Evolutionary conservation across 2,113 vertebrate genomes (phyloP).

Genomic region (Peromyscus maniculatus): DNA sequence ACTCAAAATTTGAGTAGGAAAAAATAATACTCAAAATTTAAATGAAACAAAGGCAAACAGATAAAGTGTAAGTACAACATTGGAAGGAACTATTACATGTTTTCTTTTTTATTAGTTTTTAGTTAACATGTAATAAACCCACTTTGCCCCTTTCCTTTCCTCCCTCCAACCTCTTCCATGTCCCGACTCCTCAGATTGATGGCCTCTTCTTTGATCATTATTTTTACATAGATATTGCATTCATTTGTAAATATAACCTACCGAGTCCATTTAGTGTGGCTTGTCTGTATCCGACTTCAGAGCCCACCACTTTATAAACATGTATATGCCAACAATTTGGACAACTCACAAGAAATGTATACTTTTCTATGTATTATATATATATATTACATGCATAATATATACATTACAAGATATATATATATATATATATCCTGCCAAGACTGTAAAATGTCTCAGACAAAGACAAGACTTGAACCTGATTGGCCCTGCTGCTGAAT

Average conservation of each 20-base stretch:
- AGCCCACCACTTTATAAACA: not conserved
- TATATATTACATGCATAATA: no score
- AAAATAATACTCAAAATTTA: not conserved
- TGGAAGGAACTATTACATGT: not conserved
- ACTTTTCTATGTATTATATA: not conserved
- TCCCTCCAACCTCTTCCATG: not conserved
- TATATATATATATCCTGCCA: not conserved
- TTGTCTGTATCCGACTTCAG: not conserved
- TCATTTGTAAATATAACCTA: not conserved
- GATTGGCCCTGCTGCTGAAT: not conserved
- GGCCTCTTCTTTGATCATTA: not conserved
- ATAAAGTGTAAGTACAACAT: not conserved
- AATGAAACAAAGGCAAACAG: not conserved
- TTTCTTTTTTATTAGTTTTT: not conserved
- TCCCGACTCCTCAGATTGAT: not conserved
- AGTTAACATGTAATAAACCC: not conserved
- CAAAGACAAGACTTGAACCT: not conserved
- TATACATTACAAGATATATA: no score
- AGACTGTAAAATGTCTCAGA: not conserved
- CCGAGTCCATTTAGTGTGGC: not conserved
- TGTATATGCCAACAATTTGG: not conserved
- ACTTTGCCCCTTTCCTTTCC: not conserved
- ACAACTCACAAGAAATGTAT: not conserved
- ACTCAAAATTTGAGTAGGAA: not conserved
- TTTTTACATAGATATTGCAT: not conserved